These are phyloP conservation scores for Noctua janthina DNA, from an alignment of 2,888 invertebrate genomes.

Conservation along the genomic window DNA sequence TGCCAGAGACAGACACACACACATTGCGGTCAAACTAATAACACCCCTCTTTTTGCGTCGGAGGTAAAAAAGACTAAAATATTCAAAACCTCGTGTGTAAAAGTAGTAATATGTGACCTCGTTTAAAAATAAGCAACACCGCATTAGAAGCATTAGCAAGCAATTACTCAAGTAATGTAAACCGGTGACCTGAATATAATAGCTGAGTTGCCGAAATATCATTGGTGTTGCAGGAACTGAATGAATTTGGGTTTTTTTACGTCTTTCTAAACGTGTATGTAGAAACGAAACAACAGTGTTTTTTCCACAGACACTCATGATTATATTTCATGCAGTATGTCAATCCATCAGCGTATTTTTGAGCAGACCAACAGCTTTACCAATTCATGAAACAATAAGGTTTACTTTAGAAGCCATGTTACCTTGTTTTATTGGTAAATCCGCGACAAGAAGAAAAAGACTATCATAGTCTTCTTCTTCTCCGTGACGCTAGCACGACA, in stretches of 20 bases:
- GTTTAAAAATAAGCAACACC: conserved; percentile 25
- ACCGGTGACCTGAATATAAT: conserved; percentile 43
- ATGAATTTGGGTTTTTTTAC: not conserved
- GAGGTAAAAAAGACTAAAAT: not conserved
- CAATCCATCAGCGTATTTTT: not conserved
- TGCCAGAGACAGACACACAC: too few species aligned
- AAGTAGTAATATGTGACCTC: conserved; percentile 26
- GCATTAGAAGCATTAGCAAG: conserved; percentile 12
- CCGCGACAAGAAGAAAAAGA: not conserved
- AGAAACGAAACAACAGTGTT: not conserved
- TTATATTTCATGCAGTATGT: not conserved
- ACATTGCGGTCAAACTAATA: too few species aligned
- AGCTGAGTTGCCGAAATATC: conserved; percentile 31
- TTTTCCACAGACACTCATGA: not conserved
- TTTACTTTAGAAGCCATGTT: not conserved
- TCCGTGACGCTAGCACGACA: not conserved
- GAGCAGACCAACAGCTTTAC: not conserved
- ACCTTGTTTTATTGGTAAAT: not conserved
- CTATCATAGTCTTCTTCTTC: not conserved
- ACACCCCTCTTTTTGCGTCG: too few species aligned
- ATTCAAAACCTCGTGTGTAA: conserved; percentile 2
- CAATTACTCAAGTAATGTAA: conserved; percentile 15
- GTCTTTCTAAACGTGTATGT: conserved; percentile 10
- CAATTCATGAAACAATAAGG: not conserved
- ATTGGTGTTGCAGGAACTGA: conserved; percentile 1